Evolutionary conservation across 1,140 invertebrate genomes (phyloP), one percentile per base, ranked within the genome.

Genomic region (Drosophila baimaii): DNA sequence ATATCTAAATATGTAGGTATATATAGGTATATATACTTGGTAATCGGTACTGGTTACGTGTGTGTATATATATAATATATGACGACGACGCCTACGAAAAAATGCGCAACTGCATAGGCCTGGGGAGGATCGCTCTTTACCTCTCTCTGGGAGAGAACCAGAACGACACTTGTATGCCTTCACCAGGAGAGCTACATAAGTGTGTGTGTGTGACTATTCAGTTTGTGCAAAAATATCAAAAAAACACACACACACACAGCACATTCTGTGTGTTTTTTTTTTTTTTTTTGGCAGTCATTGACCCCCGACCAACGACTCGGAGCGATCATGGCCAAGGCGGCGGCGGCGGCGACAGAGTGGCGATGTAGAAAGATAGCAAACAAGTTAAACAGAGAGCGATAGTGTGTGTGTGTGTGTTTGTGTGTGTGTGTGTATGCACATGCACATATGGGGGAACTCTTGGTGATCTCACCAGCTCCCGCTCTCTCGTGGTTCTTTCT

Each of bases 361-460:
- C 75, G 64, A 77, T 86, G 84, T 88, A 88, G 83, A 89, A 88
- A 89, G 84, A 89, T 88, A 88, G 84, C 83, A 88, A 89, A 83
- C 73, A 88, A 88, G 80, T 89, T 88, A 79, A 83, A 80, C 84
- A 89, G 72, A 88, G 76, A 83, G 64, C 76, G 71, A 88, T 82
- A 86, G 79, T 78, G 64, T 37, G 31, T 4, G 4, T 29, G 29
- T 35, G 59, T 39, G 29, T 57, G 12, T 41, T n/a, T 10, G 52
- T 56, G 21, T 27, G 51, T 35, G 64, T 31, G 33, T 27, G 58
- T 35, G 43, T 39, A 70, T 55, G 46, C 47, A 63, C 47, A 61
- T 49, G 51, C 54, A 71, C 52, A 47, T 68, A 66, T 33, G 49
- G 17, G 15, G 27, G 17, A 21, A 39, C 29, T 66, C 44, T 13